Percentiles rank a stretch among this genome's conserved stretches.
Conservation (phyloP, 2,113 vertebrate genomes). For the Orientallactaga bullata region DNA sequence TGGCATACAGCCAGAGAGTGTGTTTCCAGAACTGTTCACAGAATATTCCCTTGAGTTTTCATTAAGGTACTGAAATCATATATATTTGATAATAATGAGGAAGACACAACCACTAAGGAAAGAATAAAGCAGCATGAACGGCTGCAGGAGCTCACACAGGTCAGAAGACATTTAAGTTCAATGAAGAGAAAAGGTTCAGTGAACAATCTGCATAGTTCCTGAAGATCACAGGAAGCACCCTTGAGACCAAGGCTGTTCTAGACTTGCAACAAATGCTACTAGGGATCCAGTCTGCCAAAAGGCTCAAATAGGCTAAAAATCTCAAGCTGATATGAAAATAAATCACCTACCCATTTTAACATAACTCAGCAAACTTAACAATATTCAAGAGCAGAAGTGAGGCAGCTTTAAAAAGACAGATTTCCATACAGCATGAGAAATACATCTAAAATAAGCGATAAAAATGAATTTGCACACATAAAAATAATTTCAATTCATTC, state of each 20-base stretch:
- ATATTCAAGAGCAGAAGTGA: background rate
- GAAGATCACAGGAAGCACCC: background rate
- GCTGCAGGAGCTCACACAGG: background rate
- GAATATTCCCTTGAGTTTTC: background rate
- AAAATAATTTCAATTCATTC: background rate
- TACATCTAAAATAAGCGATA: slow-evolving; percentile 24
- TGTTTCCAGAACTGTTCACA: background rate
- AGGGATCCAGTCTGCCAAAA: background rate
- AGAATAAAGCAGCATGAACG: background rate
- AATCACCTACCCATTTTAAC: background rate
- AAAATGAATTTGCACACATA: background rate
- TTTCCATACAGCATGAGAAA: background rate
- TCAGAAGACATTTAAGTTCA: background rate
- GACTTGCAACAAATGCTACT: background rate
- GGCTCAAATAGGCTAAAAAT: background rate
- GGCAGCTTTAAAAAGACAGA: background rate
- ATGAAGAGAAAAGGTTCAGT: background rate
- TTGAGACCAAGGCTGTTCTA: background rate
- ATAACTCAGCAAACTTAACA: background rate
- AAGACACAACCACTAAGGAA: background rate
- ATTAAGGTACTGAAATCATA: background rate
- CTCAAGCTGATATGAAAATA: background rate
- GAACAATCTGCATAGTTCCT: background rate
- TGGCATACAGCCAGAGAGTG: background rate
- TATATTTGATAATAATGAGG: background rate